These are phyloP conservation scores for Cosmia trapezina DNA, from an alignment of 2,888 invertebrate species.

Conservation along the genomic window DNA sequence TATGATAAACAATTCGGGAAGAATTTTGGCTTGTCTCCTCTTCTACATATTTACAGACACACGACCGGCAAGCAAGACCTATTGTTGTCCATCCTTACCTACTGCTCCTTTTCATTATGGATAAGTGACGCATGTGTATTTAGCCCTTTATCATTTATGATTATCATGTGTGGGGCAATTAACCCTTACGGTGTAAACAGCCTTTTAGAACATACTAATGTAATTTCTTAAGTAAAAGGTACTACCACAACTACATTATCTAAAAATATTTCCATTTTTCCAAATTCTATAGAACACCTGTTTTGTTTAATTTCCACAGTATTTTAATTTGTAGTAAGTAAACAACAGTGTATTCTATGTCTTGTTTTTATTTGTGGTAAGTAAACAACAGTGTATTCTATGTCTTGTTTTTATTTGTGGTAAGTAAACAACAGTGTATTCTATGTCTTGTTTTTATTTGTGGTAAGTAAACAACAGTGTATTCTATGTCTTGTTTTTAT, in stretches of 20 bases:
- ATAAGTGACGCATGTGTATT: slow-evolving; percentile 49
- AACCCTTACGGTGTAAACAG: slow-evolving; percentile 37
- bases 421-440: too few species aligned
- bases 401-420: too few species aligned
- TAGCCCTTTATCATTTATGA: slow-evolving; percentile 60
- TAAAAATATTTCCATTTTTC: background rate
- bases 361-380: too few species aligned
- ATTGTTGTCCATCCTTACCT: slow-evolving; percentile 43
- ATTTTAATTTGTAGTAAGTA: too few species aligned
- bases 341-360: too few species aligned
- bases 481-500: too few species aligned
- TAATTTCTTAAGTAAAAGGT: slow-evolving; percentile 28
- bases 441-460: too few species aligned
- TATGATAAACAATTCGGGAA: too few species aligned
- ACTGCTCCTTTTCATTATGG: slow-evolving; percentile 49
- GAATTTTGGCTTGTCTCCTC: background rate
- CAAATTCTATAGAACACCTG: background rate
- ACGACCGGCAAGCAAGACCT: slow-evolving; percentile 21
- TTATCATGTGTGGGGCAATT: slow-evolving; percentile 59
- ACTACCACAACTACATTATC: background rate
- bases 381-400: too few species aligned
- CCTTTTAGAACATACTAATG: slow-evolving; percentile 43
- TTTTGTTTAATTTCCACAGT: background rate
- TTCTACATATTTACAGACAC: slow-evolving; percentile 20
- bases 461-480: too few species aligned